Evolutionary conservation across 2,888 invertebrate genomes (phyloP).

Genomic region (Willowsia nigromaculata): DNA sequence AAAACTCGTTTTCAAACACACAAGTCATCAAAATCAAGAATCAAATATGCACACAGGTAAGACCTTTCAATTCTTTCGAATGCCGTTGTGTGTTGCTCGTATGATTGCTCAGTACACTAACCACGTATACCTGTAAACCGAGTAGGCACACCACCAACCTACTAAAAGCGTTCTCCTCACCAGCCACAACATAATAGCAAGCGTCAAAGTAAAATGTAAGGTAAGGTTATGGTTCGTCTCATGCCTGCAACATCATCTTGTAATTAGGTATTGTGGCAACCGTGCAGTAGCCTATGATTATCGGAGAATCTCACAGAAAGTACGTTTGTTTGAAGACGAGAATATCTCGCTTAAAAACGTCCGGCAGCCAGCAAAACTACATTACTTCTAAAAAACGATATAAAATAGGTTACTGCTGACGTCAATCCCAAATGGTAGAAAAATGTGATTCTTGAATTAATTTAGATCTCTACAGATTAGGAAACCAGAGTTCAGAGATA

Average conservation of each 20-base stretch:
- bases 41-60: too few species aligned
- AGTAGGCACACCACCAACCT: too few species aligned
- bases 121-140: too few species aligned
- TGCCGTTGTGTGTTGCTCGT: too few species aligned
- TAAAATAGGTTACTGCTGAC: slow-evolving; percentile 60
- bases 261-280: slow-evolving; percentile 17
- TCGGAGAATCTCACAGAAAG: slow-evolving; percentile 27
- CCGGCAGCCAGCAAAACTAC: slow-evolving; percentile 9
- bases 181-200: not conserved
- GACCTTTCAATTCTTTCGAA: too few species aligned
- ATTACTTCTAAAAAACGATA: not conserved
- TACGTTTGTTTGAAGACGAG: too few species aligned
- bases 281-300: not conserved
- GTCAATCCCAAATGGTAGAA: slow-evolving; percentile 34
- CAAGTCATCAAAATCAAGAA: too few species aligned
- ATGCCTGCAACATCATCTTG: slow-evolving; percentile 7
- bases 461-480: too few species aligned
- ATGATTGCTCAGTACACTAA: too few species aligned
- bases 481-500: too few species aligned
- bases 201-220: not conserved
- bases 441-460: slow-evolving; percentile 55
- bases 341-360: not conserved
- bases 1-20: too few species aligned
- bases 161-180: too few species aligned
- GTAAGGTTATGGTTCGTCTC: slow-evolving; percentile 24